A percentile compares a stretch with the other conserved stretches of the same genome.
phyloP scores from a whole-genome alignment of 2,113 vertebrate species.

The Tamias sibiricus region DNA sequence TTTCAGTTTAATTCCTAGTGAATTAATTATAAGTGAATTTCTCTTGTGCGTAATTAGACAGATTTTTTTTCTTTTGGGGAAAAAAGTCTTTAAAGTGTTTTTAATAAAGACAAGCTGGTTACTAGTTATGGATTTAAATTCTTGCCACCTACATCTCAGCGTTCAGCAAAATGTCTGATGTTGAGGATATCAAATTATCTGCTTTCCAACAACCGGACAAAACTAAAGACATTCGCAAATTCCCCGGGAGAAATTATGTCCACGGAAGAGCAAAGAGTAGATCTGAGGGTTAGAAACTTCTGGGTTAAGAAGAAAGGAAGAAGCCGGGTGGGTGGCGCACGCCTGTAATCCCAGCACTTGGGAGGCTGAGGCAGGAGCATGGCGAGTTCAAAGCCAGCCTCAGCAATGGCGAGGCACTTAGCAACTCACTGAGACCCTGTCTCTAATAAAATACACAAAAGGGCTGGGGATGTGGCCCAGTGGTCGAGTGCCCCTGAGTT shows the following conservation, averaged over 20 bases:
- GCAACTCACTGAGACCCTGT: no score
- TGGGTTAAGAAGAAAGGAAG: not conserved
- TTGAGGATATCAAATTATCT: not conserved
- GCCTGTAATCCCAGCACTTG: no score
- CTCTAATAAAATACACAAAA: no score
- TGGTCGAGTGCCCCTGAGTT: no score
- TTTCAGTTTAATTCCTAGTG: conserved; percentile 67
- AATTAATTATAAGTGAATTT: conserved; percentile 77
- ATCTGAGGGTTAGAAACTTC: not conserved
- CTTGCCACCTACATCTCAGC: conserved; percentile 62
- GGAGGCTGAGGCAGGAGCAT: no score
- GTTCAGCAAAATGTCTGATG: not conserved
- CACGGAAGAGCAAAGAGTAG: not conserved
- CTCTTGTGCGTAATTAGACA: conserved; percentile 65
- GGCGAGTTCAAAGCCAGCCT: no score
- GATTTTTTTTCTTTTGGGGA: not conserved
- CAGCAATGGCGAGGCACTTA: no score
- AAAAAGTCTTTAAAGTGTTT: conserved; percentile 57
- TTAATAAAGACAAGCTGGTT: conserved; percentile 47
- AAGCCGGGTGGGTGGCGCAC: no score
- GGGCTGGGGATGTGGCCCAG: no score
- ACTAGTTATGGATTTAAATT: conserved; percentile 63
- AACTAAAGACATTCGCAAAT: not conserved
- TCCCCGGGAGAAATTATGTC: not conserved
- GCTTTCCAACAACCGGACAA: not conserved